Evolutionary conservation across 2,797 vertebrate genomes (phyloP), one percentile per base, ranked within the genome.

Genomic region (Periophthalmus magnuspinnatus): DNA sequence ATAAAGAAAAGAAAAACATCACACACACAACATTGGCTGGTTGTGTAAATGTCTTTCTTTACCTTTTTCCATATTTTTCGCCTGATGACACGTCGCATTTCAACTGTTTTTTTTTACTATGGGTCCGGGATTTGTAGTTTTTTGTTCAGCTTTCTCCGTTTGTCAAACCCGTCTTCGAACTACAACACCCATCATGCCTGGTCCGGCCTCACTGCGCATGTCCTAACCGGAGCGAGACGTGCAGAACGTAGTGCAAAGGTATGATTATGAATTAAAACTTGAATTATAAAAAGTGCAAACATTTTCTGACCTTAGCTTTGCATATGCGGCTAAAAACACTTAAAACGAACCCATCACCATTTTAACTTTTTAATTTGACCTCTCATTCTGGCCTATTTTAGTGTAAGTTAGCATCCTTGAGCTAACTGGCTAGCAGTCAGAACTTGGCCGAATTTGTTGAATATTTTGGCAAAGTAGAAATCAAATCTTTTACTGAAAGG

Each of bases 51-150:
- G 9, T 1, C 2, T 38, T 38, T 38, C 10, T 41, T 41, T 11
- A 36, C 28, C 1, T 34, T 59, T 41, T 13, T 6, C 16, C 3
- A 41, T 41, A 24, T 64, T 38, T 61, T 11, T 64, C 13, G 3
- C 36, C 7, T 17, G 33, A 6, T 82, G 83, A 81, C 81, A 86
- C 83, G 87, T 87, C 54, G 50, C 76, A 13, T 62, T 65, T 38
- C 6, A n/a, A 7, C n/a, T 19, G 55, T 32, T 19, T 32, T 28
- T 8, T 22, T 28, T 8, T 22, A 1, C 10, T 48, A 68, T 19
- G 0, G 0, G 1, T 10, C 0, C 64, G 78, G 86, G 83, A 81
- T 0, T 56, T 84, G 84, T 81, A 80, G 84, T 77, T 56, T 60
- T 63, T 9, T 8, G 3, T 22, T 17, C 0, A 0, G 6, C 13